Conservation (phyloP, 1,140 invertebrate species). For the Lanistes nyassanus region DNA sequence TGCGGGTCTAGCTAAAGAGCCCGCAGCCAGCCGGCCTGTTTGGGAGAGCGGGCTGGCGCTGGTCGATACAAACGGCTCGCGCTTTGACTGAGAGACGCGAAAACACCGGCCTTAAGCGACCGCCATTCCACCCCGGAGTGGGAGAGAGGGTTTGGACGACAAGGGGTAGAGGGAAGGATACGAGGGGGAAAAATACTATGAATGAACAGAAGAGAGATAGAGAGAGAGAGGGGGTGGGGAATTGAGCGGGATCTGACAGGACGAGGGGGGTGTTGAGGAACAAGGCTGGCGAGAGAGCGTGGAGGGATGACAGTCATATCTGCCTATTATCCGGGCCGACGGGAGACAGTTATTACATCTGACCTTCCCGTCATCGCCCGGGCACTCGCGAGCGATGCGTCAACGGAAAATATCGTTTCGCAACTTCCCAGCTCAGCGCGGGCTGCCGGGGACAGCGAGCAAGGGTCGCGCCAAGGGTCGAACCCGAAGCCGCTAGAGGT, state of each 20-base stretch:
- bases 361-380: constrained; percentile 17
- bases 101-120: too few species aligned
- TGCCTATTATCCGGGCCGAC: neutral
- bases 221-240: neutral
- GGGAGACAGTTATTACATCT: constrained; percentile 11
- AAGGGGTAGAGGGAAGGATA: neutral
- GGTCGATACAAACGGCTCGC: too few species aligned
- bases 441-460: neutral
- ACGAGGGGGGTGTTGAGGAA: neutral
- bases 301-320: neutral
- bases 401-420: constrained; percentile 10
- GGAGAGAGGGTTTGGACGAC: neutral
- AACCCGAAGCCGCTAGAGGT: neutral
- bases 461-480: constrained; percentile 7
- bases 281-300: neutral
- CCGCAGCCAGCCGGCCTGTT: too few species aligned
- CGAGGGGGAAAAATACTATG: neutral
- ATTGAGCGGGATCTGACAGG: neutral
- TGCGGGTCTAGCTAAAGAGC: too few species aligned
- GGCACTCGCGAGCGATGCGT: constrained; percentile 6
- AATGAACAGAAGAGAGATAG: neutral
- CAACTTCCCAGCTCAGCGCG: neutral
- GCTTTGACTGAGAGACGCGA: too few species aligned
- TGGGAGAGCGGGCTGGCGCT: too few species aligned
- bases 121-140: neutral